A percentile compares a stretch with the other conserved stretches of the same genome.
Evolutionary conservation across 2,888 invertebrate genomes (phyloP).

Genomic region (Uloborus plumipes): DNA sequence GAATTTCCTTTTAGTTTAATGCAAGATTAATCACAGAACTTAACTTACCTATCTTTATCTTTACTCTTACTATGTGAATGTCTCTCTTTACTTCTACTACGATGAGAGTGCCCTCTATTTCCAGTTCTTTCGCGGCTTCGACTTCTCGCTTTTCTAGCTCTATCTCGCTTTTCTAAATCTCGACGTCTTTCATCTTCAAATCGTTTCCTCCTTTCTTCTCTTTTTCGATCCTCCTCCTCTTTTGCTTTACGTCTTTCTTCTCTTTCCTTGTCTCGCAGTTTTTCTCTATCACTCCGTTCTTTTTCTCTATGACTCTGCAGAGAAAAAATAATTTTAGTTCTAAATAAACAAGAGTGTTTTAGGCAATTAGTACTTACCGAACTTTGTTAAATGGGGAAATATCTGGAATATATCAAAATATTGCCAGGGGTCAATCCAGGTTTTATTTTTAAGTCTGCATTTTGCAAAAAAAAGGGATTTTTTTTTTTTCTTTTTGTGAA

Average conservation of each 20-base stretch:
- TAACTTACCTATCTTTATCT: constrained; percentile 55
- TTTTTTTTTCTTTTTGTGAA: too few species aligned
- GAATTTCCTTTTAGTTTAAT: too few species aligned
- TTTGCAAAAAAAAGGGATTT: too few species aligned
- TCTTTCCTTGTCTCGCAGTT: constrained; percentile 74
- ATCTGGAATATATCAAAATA: too few species aligned
- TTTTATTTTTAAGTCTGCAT: too few species aligned
- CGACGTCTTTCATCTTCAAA: constrained; percentile 41
- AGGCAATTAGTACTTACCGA: too few species aligned
- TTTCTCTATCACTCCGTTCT: constrained; percentile 75
- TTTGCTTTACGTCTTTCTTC: constrained; percentile 70
- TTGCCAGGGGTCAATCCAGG: too few species aligned
- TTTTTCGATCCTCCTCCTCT: constrained; percentile 61
- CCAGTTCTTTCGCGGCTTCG: constrained; percentile 40
- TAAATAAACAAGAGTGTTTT: too few species aligned
- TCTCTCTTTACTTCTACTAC: constrained; percentile 55
- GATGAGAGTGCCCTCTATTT: constrained; percentile 25
- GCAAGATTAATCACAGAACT: not conserved
- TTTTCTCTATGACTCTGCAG: constrained; percentile 71
- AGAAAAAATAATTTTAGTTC: not conserved
- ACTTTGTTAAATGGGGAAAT: too few species aligned
- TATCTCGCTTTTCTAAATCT: constrained; percentile 40
- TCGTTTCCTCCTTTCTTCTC: constrained; percentile 43
- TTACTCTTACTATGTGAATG: constrained; percentile 60
- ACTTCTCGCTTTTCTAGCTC: constrained; percentile 37